A percentile compares a stretch with the other conserved stretches of the same genome.
Evolutionary conservation across 2,797 vertebrate genomes (phyloP).

Genomic region (Pantherophis vulpinus): DNA sequence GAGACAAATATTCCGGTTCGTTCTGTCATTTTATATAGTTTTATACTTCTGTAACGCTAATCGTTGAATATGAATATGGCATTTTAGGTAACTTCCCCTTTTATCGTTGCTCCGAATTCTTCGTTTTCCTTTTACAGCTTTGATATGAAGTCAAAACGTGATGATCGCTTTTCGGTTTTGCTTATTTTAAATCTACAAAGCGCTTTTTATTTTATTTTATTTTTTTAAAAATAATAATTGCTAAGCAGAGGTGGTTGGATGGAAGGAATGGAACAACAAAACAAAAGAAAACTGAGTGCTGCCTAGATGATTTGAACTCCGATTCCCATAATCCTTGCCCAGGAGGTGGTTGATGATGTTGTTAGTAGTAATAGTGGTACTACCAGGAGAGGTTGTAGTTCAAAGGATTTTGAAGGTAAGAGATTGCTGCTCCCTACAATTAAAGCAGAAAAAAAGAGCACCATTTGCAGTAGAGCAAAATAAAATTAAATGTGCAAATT

Average conservation of each 20-base stretch:
- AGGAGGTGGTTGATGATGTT: neutral
- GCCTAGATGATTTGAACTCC: neutral
- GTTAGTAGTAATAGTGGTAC: neutral
- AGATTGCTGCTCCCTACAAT: neutral
- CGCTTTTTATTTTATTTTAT: neutral
- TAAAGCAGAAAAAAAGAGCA: neutral
- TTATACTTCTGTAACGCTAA: neutral
- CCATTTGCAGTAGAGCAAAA: neutral
- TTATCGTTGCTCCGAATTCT: neutral
- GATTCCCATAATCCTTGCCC: neutral
- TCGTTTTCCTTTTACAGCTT: neutral
- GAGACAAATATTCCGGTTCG: neutral
- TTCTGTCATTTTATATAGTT: neutral
- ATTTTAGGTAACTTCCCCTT: neutral
- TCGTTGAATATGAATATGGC: neutral
- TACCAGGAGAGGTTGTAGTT: neutral
- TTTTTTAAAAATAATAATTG: too few species aligned
- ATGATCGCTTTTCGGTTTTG: neutral
- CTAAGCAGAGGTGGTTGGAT: neutral
- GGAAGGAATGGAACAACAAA: neutral
- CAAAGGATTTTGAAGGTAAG: neutral
- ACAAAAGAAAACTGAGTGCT: neutral
- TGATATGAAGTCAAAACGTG: neutral
- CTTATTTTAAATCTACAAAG: neutral
- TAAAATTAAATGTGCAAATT: neutral